Evolutionary conservation across 1,140 invertebrate species (phyloP).

Genomic region (Belonocnema kinseyi): DNA sequence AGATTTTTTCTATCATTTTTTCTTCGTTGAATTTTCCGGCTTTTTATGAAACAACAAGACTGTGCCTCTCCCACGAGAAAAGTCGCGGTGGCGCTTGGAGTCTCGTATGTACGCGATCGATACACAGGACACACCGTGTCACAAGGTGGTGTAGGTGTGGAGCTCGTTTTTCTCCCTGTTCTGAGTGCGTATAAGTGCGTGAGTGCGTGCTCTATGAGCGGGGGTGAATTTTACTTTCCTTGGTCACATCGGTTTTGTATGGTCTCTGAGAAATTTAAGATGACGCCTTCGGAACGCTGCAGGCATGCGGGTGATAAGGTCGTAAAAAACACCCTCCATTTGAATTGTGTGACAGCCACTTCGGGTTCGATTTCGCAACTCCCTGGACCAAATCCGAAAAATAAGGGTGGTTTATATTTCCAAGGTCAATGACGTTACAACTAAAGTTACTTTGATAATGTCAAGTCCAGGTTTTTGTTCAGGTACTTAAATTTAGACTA

Average conservation of each 20-base stretch:
- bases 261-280: slow-evolving; percentile 29
- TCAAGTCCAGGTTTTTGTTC: too few species aligned
- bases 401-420: too few species aligned
- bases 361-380: background rate
- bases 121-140: slow-evolving; percentile 63
- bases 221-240: slow-evolving; percentile 47
- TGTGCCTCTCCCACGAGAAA: slow-evolving; percentile 37
- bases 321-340: slow-evolving; percentile 16
- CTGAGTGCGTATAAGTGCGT: slow-evolving; percentile 35
- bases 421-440: too few species aligned
- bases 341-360: background rate
- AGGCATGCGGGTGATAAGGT: slow-evolving; percentile 33
- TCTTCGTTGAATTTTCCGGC: background rate
- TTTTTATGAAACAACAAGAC: background rate
- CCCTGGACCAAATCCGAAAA: too few species aligned
- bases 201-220: slow-evolving; percentile 32
- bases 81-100: slow-evolving; percentile 34
- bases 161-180: slow-evolving; percentile 35
- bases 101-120: slow-evolving; percentile 62
- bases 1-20: background rate
- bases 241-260: slow-evolving; percentile 18
- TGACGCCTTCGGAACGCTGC: slow-evolving; percentile 18
- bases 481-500: too few species aligned
- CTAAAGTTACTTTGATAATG: too few species aligned
- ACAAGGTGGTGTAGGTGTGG: slow-evolving; percentile 46